Conservation (phyloP, 2,113 vertebrate genomes). For the Oryzias javanicus region DNA sequence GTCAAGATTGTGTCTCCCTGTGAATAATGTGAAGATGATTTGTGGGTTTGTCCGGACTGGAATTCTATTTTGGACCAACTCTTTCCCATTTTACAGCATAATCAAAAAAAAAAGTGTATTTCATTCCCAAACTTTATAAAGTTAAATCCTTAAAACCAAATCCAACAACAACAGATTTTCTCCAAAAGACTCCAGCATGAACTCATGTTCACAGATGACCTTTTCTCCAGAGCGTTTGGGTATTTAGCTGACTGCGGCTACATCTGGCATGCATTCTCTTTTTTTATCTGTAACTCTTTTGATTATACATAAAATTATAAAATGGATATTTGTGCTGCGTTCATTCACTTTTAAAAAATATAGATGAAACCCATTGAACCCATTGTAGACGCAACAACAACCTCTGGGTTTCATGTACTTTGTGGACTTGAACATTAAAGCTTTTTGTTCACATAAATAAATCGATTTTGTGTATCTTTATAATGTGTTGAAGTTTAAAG, state of each 20-base stretch:
- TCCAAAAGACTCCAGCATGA: neutral
- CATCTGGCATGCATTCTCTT: neutral
- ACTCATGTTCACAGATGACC: accelerated
- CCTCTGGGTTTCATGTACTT: too few relatives aligned
- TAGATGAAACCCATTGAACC: too few relatives aligned
- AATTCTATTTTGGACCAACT: constrained; percentile 1
- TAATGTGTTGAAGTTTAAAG: too few relatives aligned
- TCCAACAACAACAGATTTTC: neutral
- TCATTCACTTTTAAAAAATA: neutral
- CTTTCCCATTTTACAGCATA: neutral
- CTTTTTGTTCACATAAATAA: too few relatives aligned
- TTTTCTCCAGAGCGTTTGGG: neutral
- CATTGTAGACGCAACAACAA: too few relatives aligned
- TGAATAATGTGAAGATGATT: neutral
- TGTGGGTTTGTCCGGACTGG: neutral
- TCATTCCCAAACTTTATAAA: constrained; percentile 2
- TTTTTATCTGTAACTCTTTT: too few relatives aligned
- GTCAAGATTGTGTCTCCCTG: neutral
- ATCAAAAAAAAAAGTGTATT: neutral
- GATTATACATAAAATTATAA: too few relatives aligned
- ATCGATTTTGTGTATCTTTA: too few relatives aligned
- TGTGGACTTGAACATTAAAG: too few relatives aligned
- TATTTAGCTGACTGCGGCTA: neutral
- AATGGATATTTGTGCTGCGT: neutral
- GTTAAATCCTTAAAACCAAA: neutral